These are phyloP conservation scores for Melitaea athalia DNA, from an alignment of 2,888 invertebrate species.

Conservation along the genomic window DNA sequence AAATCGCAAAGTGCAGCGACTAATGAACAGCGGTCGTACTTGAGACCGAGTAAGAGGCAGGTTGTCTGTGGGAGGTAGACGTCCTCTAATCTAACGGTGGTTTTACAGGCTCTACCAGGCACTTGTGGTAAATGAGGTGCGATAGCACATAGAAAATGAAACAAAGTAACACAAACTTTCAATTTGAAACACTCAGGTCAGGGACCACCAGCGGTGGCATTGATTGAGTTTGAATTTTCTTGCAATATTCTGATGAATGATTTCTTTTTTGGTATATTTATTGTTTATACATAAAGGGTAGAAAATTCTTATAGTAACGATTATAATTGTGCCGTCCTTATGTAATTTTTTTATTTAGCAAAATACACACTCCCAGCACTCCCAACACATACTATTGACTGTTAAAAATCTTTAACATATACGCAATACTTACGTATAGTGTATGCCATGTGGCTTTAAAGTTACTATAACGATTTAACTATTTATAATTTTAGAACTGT, in stretches of 20 bases:
- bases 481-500: constrained; percentile 1
- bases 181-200: not conserved
- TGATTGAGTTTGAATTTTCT: not conserved
- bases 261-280: too few relatives aligned
- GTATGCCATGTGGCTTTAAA: not conserved
- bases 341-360: too few relatives aligned
- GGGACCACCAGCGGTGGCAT: not conserved
- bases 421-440: too few relatives aligned
- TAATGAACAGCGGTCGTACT: constrained; percentile 46
- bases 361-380: too few relatives aligned
- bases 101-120: constrained; percentile 30
- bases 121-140: constrained; percentile 12
- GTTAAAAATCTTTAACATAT: too few relatives aligned
- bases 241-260: too few relatives aligned
- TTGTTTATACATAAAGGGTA: too few relatives aligned
- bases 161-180: not conserved
- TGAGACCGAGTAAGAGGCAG: constrained; percentile 53
- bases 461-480: not conserved
- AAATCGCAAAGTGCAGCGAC: constrained; percentile 26
- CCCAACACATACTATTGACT: too few relatives aligned
- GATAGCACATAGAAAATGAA: not conserved
- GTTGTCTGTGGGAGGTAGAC: constrained; percentile 55
- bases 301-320: too few relatives aligned
- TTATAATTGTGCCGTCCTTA: too few relatives aligned
- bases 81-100: constrained; percentile 51